Conservation (phyloP, 2,888 invertebrate genomes). For the Lypha dubia region DNA sequence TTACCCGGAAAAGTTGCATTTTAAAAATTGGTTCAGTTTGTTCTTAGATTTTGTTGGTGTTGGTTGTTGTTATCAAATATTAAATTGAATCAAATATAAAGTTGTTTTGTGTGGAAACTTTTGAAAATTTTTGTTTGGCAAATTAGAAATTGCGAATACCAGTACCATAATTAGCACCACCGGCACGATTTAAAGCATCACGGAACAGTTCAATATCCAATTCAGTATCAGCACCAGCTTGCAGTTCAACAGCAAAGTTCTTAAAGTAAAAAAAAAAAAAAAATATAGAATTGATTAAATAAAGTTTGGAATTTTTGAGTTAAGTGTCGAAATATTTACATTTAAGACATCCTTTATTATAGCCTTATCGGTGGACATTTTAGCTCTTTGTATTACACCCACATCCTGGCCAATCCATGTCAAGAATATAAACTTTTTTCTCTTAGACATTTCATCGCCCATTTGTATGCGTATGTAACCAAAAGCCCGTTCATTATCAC, state of each 20-base stretch:
- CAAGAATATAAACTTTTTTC: slow-evolving; percentile 91
- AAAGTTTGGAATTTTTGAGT: not conserved
- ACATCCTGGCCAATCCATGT: slow-evolving; percentile 91
- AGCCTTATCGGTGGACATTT: slow-evolving; percentile 92
- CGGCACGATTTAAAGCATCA: slow-evolving; percentile 88
- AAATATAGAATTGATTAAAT: not conserved
- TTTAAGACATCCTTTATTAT: slow-evolving; percentile 90
- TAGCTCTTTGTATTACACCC: slow-evolving; percentile 90
- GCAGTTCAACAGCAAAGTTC: slow-evolving; percentile 91
- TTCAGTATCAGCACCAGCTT: slow-evolving; percentile 88
- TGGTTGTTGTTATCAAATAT: slow-evolving; percentile 21
- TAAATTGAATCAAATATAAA: slow-evolving; percentile 36
- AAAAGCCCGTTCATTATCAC: slow-evolving; percentile 89
- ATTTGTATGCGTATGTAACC: slow-evolving; percentile 90
- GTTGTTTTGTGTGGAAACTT: slow-evolving; percentile 39
- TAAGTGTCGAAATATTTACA: slow-evolving; percentile 84
- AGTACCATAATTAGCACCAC: slow-evolving; percentile 92
- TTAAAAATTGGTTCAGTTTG: slow-evolving; percentile 53
- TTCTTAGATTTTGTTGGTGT: not conserved
- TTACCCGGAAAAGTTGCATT: slow-evolving; percentile 48
- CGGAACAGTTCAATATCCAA: slow-evolving; percentile 88
- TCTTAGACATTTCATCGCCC: slow-evolving; percentile 92
- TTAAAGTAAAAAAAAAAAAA: slow-evolving; percentile 83
- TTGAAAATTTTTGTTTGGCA: slow-evolving; percentile 27
- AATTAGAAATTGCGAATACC: slow-evolving; percentile 86